These are phyloP conservation scores for Caenorhabditis drosophilae DNA, from an alignment of 2,888 invertebrate species.

Conservation along the genomic window DNA sequence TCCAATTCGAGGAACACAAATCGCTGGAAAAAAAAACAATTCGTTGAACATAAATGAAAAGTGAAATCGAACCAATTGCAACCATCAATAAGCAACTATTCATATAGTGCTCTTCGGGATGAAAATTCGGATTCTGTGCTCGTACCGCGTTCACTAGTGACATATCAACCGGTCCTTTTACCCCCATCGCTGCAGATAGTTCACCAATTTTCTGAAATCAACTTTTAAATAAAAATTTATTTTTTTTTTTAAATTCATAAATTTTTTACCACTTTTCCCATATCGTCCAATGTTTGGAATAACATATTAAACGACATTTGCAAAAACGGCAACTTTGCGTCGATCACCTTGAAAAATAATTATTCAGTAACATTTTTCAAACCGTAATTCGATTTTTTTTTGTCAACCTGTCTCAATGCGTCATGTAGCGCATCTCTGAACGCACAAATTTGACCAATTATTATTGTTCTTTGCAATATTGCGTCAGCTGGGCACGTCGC, in stretches of 20 bases:
- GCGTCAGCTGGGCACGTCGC: constrained; percentile 59
- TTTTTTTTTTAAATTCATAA: background rate
- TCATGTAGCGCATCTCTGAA: constrained; percentile 92
- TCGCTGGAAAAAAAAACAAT: constrained; percentile 75
- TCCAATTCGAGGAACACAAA: constrained; percentile 92
- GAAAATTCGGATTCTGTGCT: constrained; percentile 74
- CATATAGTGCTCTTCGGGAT: constrained; percentile 62
- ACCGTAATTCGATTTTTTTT: too few relatives aligned
- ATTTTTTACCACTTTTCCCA: constrained; percentile 38
- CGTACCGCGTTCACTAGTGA: constrained; percentile 87
- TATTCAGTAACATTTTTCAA: too few relatives aligned
- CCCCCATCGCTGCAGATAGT: constrained; percentile 94
- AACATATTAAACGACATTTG: constrained; percentile 82
- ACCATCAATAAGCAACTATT: constrained; percentile 95
- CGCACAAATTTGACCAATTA: constrained; percentile 94
- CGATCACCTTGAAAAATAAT: too few relatives aligned
- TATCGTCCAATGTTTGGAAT: constrained; percentile 47
- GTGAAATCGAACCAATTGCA: constrained; percentile 76
- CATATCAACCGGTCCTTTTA: constrained; percentile 91
- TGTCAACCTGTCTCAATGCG: constrained; percentile 88
- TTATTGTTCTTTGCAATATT: constrained; percentile 93
- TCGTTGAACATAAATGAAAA: background rate
- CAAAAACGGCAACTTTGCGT: constrained; percentile 86
- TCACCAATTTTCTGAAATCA: constrained; percentile 73
- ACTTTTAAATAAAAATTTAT: background rate